phyloP scores from a whole-genome alignment of 2,888 invertebrate species.

The Sepiola atlantica region DNA sequence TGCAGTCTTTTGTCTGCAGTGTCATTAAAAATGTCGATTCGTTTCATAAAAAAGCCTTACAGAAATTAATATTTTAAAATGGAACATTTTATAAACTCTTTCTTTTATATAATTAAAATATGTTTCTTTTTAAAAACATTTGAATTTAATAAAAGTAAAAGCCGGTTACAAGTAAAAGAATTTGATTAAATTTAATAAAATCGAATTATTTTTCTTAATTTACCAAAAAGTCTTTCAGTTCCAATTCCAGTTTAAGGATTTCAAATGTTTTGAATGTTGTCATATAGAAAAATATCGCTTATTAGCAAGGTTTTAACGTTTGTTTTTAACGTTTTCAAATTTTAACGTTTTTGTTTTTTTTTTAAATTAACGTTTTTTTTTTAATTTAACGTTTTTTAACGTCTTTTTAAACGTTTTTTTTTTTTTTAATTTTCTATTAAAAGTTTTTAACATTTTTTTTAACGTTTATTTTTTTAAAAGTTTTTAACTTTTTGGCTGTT shows the following conservation, averaged over 20 bases:
- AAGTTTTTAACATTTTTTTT: no score
- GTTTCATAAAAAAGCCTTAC: neutral
- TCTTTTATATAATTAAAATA: neutral
- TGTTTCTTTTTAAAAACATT: neutral
- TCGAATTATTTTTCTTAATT: neutral
- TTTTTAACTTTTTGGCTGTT: no score
- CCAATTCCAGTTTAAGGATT: neutral
- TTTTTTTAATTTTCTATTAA: no score
- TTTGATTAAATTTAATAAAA: neutral
- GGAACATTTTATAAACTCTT: neutral
- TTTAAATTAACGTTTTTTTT: no score
- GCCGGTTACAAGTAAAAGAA: neutral
- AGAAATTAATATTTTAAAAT: neutral
- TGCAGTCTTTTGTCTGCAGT: neutral
- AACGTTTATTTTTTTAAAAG: no score
- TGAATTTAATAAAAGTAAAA: neutral
- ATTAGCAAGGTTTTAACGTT: no score
- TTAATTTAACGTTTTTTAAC: no score
- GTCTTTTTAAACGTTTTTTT: no score
- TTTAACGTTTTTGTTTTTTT: no score
- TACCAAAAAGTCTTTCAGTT: neutral
- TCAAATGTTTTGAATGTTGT: neutral
- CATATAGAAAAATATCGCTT: neutral
- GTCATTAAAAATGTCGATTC: neutral
- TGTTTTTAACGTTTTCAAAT: no score